These are phyloP conservation scores for Bombus picipes DNA, from an alignment of 1,140 invertebrate species.

Conservation along the genomic window DNA sequence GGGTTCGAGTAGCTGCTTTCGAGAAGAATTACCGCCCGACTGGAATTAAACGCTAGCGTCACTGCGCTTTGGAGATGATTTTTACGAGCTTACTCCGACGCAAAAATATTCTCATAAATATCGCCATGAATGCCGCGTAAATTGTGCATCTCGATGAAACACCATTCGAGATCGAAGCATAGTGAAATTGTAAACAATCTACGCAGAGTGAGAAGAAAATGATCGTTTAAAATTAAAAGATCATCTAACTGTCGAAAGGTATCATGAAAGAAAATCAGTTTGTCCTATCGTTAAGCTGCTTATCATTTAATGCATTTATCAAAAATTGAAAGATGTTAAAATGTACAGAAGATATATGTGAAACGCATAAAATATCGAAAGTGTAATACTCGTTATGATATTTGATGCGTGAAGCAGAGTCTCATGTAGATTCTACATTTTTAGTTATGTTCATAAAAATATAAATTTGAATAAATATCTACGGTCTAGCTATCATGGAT, in stretches of 20 bases:
- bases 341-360: too few species aligned
- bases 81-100: conserved; percentile 33
- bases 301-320: too few species aligned
- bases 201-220: background rate
- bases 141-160: conserved; percentile 22
- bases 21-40: conserved; percentile 58
- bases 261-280: too few species aligned
- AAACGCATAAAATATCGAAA: too few species aligned
- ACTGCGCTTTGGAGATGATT: conserved; percentile 34
- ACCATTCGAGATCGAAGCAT: background rate
- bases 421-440: too few species aligned
- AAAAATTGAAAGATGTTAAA: too few species aligned
- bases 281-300: too few species aligned
- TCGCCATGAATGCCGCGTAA: background rate
- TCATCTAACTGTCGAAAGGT: background rate
- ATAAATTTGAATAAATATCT: too few species aligned
- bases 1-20: conserved; percentile 46
- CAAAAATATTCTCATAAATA: conserved; percentile 41
- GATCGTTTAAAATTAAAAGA: background rate
- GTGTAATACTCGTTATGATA: too few species aligned
- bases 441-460: too few species aligned
- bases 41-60: conserved; percentile 58
- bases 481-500: background rate
- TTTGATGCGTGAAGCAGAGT: too few species aligned
- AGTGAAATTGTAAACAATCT: background rate